A percentile compares a stretch with the other conserved stretches of the same genome.
Conservation (phyloP, 37 sponge, comb jelly and placozoan genomes). For the Cliona cf. orientalis region DNA sequence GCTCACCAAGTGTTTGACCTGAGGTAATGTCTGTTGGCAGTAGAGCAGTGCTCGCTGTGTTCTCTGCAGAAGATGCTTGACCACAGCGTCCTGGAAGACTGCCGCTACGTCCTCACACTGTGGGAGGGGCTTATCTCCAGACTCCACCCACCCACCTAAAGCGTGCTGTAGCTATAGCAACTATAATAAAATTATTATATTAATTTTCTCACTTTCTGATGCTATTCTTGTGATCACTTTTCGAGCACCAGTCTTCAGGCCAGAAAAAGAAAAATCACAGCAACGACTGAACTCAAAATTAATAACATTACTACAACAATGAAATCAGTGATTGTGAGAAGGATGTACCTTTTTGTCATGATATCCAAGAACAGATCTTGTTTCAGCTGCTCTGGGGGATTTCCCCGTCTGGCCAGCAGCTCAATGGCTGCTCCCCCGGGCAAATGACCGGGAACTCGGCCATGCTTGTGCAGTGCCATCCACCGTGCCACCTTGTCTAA, state of each 20-base stretch:
- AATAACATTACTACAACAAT: no score
- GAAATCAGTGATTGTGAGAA: not conserved
- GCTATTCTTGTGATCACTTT: not conserved
- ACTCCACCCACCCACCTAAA: conserved; percentile 29
- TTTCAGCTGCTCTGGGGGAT: conserved; percentile 11
- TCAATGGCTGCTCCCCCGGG: conserved; percentile 86
- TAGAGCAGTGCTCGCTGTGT: conserved; percentile 61
- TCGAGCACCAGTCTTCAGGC: conserved; percentile 56
- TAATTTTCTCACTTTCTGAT: conserved; percentile 1
- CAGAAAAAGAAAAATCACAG: conserved; percentile 84
- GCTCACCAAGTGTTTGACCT: conserved; percentile 49
- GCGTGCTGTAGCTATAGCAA: not conserved
- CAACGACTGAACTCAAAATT: conserved; percentile 25
- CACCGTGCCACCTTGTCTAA: conserved; percentile 63
- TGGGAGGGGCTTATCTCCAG: conserved; percentile 15
- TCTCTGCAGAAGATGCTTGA: conserved; percentile 36
- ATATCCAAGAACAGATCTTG: not conserved
- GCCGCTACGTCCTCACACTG: conserved; percentile 71
- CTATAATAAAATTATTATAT: not conserved
- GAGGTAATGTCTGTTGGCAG: conserved; percentile 7
- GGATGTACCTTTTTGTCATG: not conserved
- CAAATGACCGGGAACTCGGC: conserved; percentile 28
- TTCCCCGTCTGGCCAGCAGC: conserved; percentile 43
- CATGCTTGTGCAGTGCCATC: conserved; percentile 62
- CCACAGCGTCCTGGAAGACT: conserved; percentile 62